Evolutionary conservation across 2,888 invertebrate genomes (phyloP), one percentile per base, ranked within the genome.

Genomic region (Pachliopta kotzebuea): DNA sequence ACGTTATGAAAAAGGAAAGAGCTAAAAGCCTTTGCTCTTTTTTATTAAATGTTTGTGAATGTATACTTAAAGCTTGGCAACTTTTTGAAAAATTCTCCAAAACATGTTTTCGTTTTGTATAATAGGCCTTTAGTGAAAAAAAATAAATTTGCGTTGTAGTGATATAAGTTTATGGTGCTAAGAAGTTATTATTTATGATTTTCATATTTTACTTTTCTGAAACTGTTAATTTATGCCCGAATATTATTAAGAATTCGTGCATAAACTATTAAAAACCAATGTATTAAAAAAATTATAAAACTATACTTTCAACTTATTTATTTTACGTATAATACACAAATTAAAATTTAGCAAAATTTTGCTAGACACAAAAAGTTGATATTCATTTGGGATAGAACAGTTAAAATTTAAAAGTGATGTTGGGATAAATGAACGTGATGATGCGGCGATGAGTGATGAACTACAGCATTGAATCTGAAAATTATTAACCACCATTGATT

Each of bases 401-500:
- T 52, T 4, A 52, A 17, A 8, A 7, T 63, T 60, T 61, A 67
- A 53, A 54, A 55, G 20, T 63, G 75, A 63, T 88, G 89, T n/a
- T 90, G 90, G 17, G 83, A 72, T n/a, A 84, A 73, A 77, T 90
- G 91, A 76, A 90, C 78, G 76, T 91, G 90, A 78, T 91, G 91
- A 81, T 91, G 91, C 71, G 90, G 90, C 74, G 90, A 89, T 9
- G 92, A 88, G 70, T 92, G 92, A 71, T 92, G 90, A 62, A 93
- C 93, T 71, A 93, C 86, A 67, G 94, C 94, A 80, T 94, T 94
- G 80, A 94, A 94, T 67, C 94, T 94, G 79, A 65, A 84, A 76
- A 79, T 21, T 78, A 55, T 62, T 65, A 53, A 62, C 6, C 18
- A 45, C 2, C n/a, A 45, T 45, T 14, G 17, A 42, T 42, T 45